Evolutionary conservation across 2,113 vertebrate genomes (phyloP).

Genomic region (Halcyon malimbica): DNA sequence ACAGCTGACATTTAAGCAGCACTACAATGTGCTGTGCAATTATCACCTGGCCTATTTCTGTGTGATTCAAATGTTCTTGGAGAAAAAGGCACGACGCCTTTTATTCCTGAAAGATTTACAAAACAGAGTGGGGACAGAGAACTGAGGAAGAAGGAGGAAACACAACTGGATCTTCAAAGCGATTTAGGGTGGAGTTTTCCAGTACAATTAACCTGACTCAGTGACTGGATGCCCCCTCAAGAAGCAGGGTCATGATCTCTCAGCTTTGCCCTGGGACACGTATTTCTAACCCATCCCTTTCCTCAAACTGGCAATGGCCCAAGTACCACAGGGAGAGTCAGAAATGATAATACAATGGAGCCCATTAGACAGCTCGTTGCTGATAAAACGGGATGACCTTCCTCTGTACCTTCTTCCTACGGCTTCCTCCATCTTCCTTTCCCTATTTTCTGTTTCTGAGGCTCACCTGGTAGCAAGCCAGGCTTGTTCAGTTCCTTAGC

Average conservation of each 20-base stretch:
- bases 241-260: neutral
- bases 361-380: neutral
- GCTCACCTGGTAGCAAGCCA: neutral
- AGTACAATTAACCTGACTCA: neutral
- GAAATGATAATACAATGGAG: neutral
- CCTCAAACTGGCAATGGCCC: neutral
- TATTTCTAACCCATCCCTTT: neutral
- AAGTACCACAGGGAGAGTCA: neutral
- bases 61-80: constrained; percentile 29
- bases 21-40: neutral
- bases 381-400: neutral
- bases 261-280: neutral
- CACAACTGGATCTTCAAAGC: neutral
- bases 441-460: neutral
- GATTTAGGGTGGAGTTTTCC: neutral
- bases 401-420: neutral
- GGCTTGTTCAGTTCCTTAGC: neutral
- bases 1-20: constrained; percentile 45
- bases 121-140: neutral
- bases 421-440: neutral
- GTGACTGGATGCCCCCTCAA: neutral
- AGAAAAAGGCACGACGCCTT: neutral
- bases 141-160: neutral
- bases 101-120: neutral
- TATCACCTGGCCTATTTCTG: constrained; percentile 51